Evolutionary conservation across 1,140 invertebrate species (phyloP).

Genomic region (Heliconius congener): DNA sequence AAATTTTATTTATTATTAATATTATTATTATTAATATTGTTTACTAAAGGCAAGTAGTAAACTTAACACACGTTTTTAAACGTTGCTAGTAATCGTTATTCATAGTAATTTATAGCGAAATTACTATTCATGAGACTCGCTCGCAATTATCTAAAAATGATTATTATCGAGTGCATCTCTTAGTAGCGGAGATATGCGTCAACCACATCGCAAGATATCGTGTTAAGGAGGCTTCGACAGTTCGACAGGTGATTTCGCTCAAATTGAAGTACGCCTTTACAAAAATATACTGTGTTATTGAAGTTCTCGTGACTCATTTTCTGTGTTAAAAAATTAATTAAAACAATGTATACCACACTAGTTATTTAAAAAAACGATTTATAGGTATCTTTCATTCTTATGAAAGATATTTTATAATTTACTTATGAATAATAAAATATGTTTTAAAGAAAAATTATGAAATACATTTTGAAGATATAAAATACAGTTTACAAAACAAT

Average conservation of each 20-base stretch:
- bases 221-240: conserved; percentile 43
- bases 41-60: not conserved
- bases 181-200: conserved; percentile 41
- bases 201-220: conserved; percentile 39
- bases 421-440: too few relatives aligned
- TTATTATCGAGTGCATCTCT: conserved; percentile 38
- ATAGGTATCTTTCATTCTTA: too few relatives aligned
- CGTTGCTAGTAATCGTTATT: not conserved
- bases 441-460: too few relatives aligned
- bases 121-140: conserved; percentile 27
- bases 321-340: not conserved
- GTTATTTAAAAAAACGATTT: not conserved
- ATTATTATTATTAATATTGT: not conserved
- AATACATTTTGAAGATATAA: not conserved
- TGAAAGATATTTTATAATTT: too few relatives aligned
- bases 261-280: not conserved
- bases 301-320: not conserved
- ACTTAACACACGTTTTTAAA: not conserved
- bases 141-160: conserved; percentile 37
- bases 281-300: not conserved
- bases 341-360: not conserved
- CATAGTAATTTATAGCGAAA: conserved; percentile 23
- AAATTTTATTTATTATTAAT: too few relatives aligned
- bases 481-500: not conserved
- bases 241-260: conserved; percentile 38